Evolutionary conservation across 2,113 vertebrate species (phyloP), one percentile per base, ranked within the genome.

Genomic region (Scomber scombrus): DNA sequence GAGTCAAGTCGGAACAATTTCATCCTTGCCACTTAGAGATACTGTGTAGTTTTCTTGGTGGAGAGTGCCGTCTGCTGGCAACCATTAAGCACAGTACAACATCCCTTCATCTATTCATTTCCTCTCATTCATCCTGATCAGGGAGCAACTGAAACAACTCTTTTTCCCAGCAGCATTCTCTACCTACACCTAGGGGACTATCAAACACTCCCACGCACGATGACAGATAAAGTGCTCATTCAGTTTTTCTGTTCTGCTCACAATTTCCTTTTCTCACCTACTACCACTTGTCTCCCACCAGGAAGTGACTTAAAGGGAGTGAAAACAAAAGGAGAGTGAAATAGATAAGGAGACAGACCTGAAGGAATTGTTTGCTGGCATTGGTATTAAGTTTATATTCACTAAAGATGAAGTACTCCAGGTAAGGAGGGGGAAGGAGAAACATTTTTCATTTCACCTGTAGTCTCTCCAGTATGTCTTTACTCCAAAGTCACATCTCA

Each of bases 11-110:
- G 14, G 50, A 13, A 55, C 21, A 14, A 6, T 70, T 65, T 72
- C 14, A 63, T 74, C 16, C 29, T 49, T 8, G 8, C 55, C 18
- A 77, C 16, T 31, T 19, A 51, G 21, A 4, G 8, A 4, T 4
- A 3, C 16, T 49, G 15, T 60, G 21, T 15, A 6, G 19, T 78
- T 87, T 60, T 23, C n/a, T 31, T 40, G 31, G 77, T 54, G 56
- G 19, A 85, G 45, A 77, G 40, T 54, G 83, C 76, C 82, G 78
- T 84, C 93, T 93, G 74, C 86, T 91, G 91, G 88, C 21, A 16
- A 5, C 10, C 11, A 15, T 3, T 12, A 21, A 40, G 10, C 2
- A 85, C 0, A 51, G 50, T 78, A 67, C 15, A 9, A 12, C n/a
- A 60, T 13, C 6, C 3, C 15, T 47, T 52, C 21, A 11, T 47